Evolutionary conservation across 2,797 vertebrate species (phyloP).

Genomic region (Capromys pilorides): DNA sequence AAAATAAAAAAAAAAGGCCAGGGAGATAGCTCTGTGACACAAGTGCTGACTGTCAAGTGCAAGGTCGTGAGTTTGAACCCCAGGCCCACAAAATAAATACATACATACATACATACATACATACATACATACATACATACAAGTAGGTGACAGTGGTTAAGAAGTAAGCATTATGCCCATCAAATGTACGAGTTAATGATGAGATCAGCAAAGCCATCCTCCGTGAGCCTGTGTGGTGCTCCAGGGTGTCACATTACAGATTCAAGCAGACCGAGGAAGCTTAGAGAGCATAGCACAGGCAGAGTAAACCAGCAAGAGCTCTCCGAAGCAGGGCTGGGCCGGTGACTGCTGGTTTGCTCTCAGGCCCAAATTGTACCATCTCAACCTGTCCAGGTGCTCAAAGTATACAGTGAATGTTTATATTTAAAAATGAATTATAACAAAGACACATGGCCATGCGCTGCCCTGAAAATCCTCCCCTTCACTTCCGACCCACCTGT

Average conservation of each 20-base stretch:
- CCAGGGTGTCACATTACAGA: background rate
- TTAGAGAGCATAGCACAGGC: background rate
- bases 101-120: too few relatives aligned
- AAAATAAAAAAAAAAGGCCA: background rate
- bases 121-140: too few relatives aligned
- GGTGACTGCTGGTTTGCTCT: too few relatives aligned
- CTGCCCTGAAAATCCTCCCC: background rate
- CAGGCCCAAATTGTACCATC: background rate
- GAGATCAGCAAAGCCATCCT: background rate
- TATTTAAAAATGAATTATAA: background rate
- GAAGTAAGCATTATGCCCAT: background rate
- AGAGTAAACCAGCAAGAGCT: background rate
- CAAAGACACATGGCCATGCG: background rate
- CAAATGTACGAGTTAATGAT: background rate
- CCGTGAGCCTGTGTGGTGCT: background rate
- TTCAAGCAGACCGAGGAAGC: background rate
- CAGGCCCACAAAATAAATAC: too few relatives aligned
- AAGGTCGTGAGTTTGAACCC: too few relatives aligned
- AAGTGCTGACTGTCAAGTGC: too few relatives aligned
- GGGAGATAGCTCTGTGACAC: too few relatives aligned
- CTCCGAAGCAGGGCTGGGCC: background rate
- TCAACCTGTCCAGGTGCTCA: background rate
- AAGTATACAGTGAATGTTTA: background rate
- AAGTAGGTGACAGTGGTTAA: background rate
- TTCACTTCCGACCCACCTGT: background rate